Conservation (phyloP, 2,113 vertebrate species). For the Atherinomorus stipes region DNA sequence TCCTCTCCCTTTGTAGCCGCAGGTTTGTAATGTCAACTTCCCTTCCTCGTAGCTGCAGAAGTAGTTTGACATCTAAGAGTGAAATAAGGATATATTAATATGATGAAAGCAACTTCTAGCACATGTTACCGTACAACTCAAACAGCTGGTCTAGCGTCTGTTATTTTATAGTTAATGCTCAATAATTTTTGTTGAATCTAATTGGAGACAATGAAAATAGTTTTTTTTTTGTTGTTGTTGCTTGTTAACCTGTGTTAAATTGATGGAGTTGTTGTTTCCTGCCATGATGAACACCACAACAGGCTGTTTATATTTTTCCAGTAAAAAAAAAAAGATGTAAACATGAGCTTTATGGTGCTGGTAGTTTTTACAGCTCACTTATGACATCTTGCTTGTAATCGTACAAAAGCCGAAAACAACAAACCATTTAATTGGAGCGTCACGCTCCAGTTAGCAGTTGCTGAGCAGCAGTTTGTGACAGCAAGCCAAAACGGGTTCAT, state of each 20-base stretch:
- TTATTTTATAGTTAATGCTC: background rate
- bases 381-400: background rate
- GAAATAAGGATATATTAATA: background rate
- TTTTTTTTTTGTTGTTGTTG: too few relatives aligned
- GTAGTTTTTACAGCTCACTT: background rate
- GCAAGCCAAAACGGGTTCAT: too few relatives aligned
- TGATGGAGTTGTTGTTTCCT: background rate
- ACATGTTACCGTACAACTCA: too few relatives aligned
- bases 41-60: slow-evolving; percentile 16
- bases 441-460: background rate
- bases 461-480: background rate
- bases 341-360: slow-evolving; percentile 1
- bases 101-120: too few relatives aligned
- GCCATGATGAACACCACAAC: background rate
- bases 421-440: background rate
- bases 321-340: background rate
- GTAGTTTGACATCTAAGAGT: slow-evolving; percentile 25
- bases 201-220: background rate
- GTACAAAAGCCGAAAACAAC: too few relatives aligned
- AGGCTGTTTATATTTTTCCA: background rate
- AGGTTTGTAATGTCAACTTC: slow-evolving; percentile 18
- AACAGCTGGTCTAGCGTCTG: too few relatives aligned
- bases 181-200: background rate
- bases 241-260: background rate
- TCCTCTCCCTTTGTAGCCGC: background rate